Evolutionary conservation across 2,797 vertebrate genomes (phyloP), one percentile per base, ranked within the genome.

Genomic region (Eurystomus glaucurus): DNA sequence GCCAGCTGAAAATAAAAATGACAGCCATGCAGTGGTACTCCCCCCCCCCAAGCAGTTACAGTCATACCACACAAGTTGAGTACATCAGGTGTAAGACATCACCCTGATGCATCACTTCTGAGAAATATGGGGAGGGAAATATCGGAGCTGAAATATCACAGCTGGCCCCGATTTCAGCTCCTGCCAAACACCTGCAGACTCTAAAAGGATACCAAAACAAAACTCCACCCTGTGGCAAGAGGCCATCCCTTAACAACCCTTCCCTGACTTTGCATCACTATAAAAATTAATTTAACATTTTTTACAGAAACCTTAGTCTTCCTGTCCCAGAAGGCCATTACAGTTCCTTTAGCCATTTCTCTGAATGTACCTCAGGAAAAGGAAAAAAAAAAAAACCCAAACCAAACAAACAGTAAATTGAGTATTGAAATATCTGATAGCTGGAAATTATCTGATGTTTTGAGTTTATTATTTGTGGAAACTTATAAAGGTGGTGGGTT

Each of bases 101-200:
- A 97, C 96, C 80, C 96, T 78, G 93, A 96, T 98, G 96, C 97
- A 98, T 98, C 97, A 98, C 97, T 98, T 98, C 98, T 98, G 97
- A 98, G 98, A 98, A 98, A 97, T 98, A 97, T 96, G 97, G 97
- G 97, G 97, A 98, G 97, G 97, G 96, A 98, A 98, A 93, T 97
- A 98, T 98, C 95, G 14, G 93, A 97, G 97, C 96, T 98, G 98
- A 98, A 98, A 98, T 97, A 98, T 98, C 97, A 96, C 98, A 98
- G 98, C 98, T 98, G 98, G 98, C 97, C 97, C 96, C 84, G 96
- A 97, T 97, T 97, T 97, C 93, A 96, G 95, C 96, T 96, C 82
- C 97, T 98, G 98, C 98, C 98, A 98, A 98, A 98, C 98, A 98
- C 98, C 98, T 98, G 98, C 98, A 98, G 97, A 82, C 97, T 97